phyloP scores from a whole-genome alignment of 2,113 vertebrate species.

The Vidua chalybeata region DNA sequence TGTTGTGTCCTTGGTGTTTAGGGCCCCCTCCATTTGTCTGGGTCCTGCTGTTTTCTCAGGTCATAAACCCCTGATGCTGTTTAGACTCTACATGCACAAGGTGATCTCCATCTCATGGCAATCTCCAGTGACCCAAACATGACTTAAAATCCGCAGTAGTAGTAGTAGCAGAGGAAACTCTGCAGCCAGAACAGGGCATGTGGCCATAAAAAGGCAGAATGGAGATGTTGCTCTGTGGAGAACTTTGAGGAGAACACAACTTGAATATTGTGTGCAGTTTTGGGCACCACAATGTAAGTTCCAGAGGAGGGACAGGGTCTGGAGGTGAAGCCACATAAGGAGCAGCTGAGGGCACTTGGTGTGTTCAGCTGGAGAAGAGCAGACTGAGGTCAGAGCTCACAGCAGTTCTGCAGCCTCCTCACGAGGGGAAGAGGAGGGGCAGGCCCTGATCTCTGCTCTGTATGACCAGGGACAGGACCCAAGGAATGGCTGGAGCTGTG shows the following conservation, averaged over 20 bases:
- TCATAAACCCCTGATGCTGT: neutral
- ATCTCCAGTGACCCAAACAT: neutral
- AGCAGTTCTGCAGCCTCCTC: neutral
- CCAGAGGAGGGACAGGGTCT: neutral
- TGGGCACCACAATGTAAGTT: neutral
- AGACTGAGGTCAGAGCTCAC: neutral
- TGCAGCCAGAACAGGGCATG: neutral
- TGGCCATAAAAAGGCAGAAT: neutral
- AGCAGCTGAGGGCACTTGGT: neutral
- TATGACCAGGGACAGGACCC: neutral
- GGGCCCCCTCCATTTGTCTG: neutral
- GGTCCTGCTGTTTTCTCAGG: neutral
- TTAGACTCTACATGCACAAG: neutral
- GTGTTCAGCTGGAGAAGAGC: neutral
- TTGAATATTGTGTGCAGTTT: neutral
- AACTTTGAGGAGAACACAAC: neutral
- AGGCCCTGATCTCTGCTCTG: neutral
- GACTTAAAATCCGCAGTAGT: neutral
- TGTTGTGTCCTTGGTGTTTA: neutral
- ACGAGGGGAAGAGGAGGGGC: accelerated
- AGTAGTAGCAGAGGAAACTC: neutral
- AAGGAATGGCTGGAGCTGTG: neutral
- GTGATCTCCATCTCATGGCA: neutral
- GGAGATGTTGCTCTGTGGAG: neutral
- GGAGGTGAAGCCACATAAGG: accelerated